Evolutionary conservation across 2,797 vertebrate species (phyloP).

Genomic region (Bradypodion pumilum): DNA sequence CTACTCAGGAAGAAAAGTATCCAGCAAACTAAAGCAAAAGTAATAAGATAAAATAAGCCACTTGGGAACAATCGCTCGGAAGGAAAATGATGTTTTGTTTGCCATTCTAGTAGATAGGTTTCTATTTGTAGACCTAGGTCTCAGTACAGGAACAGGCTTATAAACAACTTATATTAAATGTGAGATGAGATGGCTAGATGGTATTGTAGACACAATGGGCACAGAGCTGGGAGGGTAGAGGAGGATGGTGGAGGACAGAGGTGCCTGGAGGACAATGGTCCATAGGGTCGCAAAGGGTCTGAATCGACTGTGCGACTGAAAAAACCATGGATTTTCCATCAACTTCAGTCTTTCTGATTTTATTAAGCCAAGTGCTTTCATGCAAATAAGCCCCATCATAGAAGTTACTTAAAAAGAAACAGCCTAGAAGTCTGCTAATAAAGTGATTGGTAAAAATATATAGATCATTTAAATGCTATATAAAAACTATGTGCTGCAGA

Average conservation of each 20-base stretch:
- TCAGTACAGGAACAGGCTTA: background rate
- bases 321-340: background rate
- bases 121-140: slow-evolving; percentile 6
- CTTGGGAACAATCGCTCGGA: slow-evolving; percentile 9
- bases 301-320: too few relatives aligned
- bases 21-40: background rate
- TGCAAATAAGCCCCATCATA: slow-evolving; percentile 40
- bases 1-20: background rate
- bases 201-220: too few relatives aligned
- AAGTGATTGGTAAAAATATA: background rate
- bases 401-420: background rate
- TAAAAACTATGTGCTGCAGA: background rate
- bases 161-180: slow-evolving; percentile 29
- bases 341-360: slow-evolving; percentile 21
- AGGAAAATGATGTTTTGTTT: slow-evolving; percentile 9
- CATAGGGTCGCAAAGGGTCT: too few relatives aligned
- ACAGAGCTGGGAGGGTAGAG: too few relatives aligned
- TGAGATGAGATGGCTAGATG: too few relatives aligned
- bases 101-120: background rate
- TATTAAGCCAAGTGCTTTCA: slow-evolving; percentile 29
- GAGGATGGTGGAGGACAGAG: too few relatives aligned
- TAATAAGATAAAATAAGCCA: slow-evolving; percentile 24
- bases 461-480: background rate
- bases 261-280: too few relatives aligned
- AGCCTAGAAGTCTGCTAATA: background rate